A percentile compares a stretch with the other conserved stretches of the same genome.
Conservation (phyloP, 1,140 invertebrate genomes). For the Drosophila nikananu region DNA sequence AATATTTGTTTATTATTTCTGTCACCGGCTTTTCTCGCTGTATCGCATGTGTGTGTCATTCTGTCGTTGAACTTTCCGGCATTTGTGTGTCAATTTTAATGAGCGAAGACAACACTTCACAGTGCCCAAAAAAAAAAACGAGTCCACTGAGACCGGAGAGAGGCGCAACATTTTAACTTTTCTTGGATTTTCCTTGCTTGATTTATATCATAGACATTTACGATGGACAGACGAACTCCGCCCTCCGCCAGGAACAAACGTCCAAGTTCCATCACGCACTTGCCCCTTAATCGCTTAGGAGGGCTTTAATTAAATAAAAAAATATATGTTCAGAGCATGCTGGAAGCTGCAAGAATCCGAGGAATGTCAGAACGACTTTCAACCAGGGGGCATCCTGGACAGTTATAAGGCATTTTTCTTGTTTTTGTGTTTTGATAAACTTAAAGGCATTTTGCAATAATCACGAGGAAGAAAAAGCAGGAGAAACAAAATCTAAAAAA, state of each 20-base stretch:
- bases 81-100: conserved; percentile 70
- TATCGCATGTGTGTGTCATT: conserved; percentile 38
- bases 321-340: conserved; percentile 21
- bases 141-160: not conserved
- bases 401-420: conserved; percentile 37
- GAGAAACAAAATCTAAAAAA: conserved; percentile 22
- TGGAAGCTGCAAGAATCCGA: conserved; percentile 26
- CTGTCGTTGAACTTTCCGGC: conserved; percentile 65
- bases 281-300: conserved; percentile 39
- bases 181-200: conserved; percentile 18
- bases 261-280: conserved; percentile 41
- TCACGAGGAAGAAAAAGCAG: conserved; percentile 12
- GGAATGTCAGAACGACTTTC: conserved; percentile 40
- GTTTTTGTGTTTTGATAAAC: conserved; percentile 39
- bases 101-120: conserved; percentile 41
- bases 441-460: conserved; percentile 57
- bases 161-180: conserved; percentile 19
- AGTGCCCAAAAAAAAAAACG: conserved; percentile 6
- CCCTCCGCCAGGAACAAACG: not conserved
- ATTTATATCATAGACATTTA: conserved; percentile 56
- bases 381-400: not conserved
- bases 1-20: conserved; percentile 70
- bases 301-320: conserved; percentile 65
- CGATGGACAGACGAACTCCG: conserved; percentile 21
- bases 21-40: conserved; percentile 37